phyloP scores from a whole-genome alignment of 1,140 invertebrate genomes.

The Acromyrmex echinatior region DNA sequence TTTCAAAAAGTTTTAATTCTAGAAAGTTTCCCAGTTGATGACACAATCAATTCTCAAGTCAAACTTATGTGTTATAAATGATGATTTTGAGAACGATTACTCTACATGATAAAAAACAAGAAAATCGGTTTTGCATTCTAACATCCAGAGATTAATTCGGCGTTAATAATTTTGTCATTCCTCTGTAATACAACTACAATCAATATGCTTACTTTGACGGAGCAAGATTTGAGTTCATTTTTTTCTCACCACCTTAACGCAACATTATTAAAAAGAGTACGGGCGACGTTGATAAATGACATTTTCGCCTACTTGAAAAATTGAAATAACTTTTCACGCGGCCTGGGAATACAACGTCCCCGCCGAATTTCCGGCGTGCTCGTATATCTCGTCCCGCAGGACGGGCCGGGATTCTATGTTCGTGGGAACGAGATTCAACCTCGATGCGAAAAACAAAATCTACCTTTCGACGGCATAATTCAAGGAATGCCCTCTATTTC shows the following conservation, averaged over 20 bases:
- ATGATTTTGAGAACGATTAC: not conserved
- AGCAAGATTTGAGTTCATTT: conserved; percentile 22
- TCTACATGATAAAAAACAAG: not conserved
- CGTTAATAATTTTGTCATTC: not conserved
- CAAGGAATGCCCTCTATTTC: conserved; percentile 5
- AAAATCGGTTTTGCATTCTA: not conserved
- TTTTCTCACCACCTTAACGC: not conserved
- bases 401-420: conserved; percentile 14
- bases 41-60: not conserved
- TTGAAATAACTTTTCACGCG: conserved; percentile 57
- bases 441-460: conserved; percentile 47
- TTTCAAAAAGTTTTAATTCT: conserved; percentile 26
- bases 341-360: conserved; percentile 44
- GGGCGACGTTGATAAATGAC: conserved; percentile 46
- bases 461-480: conserved; percentile 40
- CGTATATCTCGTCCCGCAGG: conserved; percentile 43
- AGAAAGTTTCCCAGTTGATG: not conserved
- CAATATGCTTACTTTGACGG: not conserved
- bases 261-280: conserved; percentile 46
- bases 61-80: not conserved
- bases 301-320: conserved; percentile 54
- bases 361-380: conserved; percentile 54
- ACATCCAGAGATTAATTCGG: not conserved
- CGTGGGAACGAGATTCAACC: not conserved
- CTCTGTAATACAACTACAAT: not conserved